These are phyloP conservation scores for Leptoteleia sp. DNA, from an alignment of 1,140 invertebrate species.

Conservation along the genomic window DNA sequence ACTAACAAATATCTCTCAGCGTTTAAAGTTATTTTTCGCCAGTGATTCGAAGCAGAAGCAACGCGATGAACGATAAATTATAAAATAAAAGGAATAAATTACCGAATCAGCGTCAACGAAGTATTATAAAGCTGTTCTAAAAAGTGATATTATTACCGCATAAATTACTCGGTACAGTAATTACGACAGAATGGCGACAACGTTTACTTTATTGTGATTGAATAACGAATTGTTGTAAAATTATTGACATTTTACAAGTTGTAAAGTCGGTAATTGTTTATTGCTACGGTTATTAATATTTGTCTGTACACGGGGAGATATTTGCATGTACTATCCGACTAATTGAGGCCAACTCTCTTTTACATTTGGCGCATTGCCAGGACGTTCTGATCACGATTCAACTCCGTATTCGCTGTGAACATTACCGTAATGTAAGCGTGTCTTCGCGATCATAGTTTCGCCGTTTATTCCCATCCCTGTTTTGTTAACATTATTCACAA, in stretches of 20 bases:
- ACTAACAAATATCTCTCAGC: no score
- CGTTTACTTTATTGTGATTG: slow-evolving; percentile 1
- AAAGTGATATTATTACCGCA: no score
- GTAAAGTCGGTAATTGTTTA: slow-evolving; percentile 63
- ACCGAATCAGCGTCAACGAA: no score
- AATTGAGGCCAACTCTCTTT: slow-evolving; percentile 75
- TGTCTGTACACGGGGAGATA: slow-evolving; percentile 66
- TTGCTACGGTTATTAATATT: slow-evolving; percentile 70
- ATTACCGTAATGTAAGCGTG: slow-evolving; percentile 54
- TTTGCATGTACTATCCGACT: slow-evolving; percentile 71
- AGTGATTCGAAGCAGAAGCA: no score
- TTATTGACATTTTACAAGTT: slow-evolving; percentile 50
- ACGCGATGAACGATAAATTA: no score
- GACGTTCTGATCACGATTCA: slow-evolving; percentile 71
- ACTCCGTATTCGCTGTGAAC: slow-evolving; percentile 57
- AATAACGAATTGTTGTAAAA: slow-evolving; percentile 44
- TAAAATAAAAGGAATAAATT: no score
- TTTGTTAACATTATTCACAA: slow-evolving; percentile 20
- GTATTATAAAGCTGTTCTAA: no score
- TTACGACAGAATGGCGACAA: no score
- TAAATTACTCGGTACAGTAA: no score
- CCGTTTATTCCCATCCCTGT: slow-evolving; percentile 19
- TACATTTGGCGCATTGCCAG: slow-evolving; percentile 70
- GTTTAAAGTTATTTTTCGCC: no score
- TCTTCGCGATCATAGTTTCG: slow-evolving; percentile 54